These are phyloP conservation scores for Arvicanthis niloticus DNA, from an alignment of 2,113 vertebrate species.

Conservation along the genomic window DNA sequence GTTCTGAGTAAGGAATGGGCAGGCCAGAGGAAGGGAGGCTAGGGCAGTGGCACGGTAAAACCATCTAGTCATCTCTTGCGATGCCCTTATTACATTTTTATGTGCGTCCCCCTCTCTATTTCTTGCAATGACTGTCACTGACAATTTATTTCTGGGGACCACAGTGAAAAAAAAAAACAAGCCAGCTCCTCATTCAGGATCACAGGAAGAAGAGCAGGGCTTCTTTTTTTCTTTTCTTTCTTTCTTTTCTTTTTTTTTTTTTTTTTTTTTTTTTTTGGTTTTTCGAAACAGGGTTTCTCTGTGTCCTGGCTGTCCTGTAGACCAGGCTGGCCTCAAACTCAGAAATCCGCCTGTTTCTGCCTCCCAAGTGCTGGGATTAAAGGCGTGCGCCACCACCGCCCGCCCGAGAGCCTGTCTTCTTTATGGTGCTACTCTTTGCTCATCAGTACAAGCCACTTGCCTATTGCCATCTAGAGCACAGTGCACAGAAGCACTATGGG, in stretches of 20 bases:
- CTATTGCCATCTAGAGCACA: too few relatives aligned
- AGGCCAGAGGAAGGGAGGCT: not conserved
- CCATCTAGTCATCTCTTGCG: not conserved
- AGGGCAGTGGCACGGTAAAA: constrained; percentile 8
- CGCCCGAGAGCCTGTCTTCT: not conserved
- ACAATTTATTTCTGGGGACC: constrained; percentile 31
- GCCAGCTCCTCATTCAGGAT: not conserved
- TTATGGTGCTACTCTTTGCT: not conserved
- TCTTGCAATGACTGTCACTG: not conserved
- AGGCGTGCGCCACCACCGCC: too few relatives aligned
- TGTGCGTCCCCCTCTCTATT: not conserved
- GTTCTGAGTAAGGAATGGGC: constrained; percentile 16
- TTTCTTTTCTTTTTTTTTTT: too few relatives aligned
- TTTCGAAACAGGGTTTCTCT: too few relatives aligned
- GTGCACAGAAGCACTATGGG: not conserved
- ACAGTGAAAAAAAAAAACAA: not conserved
- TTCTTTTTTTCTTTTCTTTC: too few relatives aligned
- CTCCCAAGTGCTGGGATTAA: too few relatives aligned
- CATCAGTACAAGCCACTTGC: not conserved
- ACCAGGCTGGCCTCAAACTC: too few relatives aligned
- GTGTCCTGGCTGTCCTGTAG: too few relatives aligned
- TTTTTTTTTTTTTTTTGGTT: too few relatives aligned
- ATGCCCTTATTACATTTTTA: not conserved
- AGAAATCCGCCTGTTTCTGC: too few relatives aligned
- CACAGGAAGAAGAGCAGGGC: not conserved